Conservation (phyloP, 2,888 invertebrate genomes). For the Nomada ruficornis region DNA sequence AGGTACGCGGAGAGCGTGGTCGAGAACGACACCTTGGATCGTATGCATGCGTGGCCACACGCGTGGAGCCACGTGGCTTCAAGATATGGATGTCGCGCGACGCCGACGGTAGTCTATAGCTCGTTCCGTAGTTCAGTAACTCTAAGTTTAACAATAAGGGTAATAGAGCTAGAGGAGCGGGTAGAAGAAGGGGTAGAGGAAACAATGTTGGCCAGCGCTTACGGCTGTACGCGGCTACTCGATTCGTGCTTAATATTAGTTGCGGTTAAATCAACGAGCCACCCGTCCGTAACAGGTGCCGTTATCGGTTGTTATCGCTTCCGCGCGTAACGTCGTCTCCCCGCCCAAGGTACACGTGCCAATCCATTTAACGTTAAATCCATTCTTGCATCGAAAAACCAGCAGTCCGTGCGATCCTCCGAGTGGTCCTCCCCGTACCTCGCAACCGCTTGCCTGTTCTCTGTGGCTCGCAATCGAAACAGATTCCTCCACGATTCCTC, state of each 20-base stretch:
- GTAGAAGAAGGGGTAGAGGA: conserved; percentile 53
- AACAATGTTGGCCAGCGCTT: conserved; percentile 68
- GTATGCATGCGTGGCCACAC: conserved; percentile 78
- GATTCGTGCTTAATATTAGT: conserved; percentile 47
- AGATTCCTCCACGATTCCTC: too few species aligned
- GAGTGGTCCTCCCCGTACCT: too few species aligned
- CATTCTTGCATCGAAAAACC: too few species aligned
- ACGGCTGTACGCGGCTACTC: conserved; percentile 23
- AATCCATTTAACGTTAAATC: too few species aligned
- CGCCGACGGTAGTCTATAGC: conserved; percentile 79
- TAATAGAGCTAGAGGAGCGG: conserved; percentile 74
- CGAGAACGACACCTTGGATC: conserved; percentile 61
- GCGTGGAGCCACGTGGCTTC: conserved; percentile 82
- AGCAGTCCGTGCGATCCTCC: too few species aligned
- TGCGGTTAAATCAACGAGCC: conserved; percentile 70
- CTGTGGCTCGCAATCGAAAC: too few species aligned
- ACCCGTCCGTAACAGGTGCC: background rate
- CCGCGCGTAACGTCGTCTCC: too few species aligned
- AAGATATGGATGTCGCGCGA: conserved; percentile 76
- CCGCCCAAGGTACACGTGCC: too few species aligned
- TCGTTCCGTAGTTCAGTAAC: conserved; percentile 82
- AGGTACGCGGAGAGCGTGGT: conserved; percentile 27
- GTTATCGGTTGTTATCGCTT: too few species aligned
- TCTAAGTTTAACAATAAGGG: conserved; percentile 83
- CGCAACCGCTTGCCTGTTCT: too few species aligned